Evolutionary conservation across 2,113 vertebrate genomes (phyloP).

Genomic region (Rana temporaria): DNA sequence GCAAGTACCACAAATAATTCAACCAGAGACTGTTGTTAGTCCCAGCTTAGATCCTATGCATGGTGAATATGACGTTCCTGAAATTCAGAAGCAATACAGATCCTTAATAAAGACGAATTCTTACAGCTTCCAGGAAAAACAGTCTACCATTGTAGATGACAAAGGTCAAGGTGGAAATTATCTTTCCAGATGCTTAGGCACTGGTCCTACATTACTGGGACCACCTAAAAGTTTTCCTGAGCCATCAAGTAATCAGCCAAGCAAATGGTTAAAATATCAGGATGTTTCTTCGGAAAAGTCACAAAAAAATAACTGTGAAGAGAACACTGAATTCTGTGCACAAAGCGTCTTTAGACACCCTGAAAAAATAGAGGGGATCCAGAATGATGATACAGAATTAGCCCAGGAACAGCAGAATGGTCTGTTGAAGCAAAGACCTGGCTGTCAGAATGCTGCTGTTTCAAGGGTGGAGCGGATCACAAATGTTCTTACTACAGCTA

Average conservation of each 20-base stretch:
- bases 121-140: not conserved
- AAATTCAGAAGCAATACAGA: constrained; percentile 5
- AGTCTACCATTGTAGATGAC: not conserved
- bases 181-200: not conserved
- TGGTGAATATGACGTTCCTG: constrained; percentile 4
- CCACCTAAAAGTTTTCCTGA: not conserved
- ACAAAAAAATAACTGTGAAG: constrained; percentile 39
- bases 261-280: constrained; percentile 80
- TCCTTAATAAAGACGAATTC: not conserved
- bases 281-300: constrained; percentile 47
- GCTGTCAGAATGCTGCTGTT: constrained; percentile 49
- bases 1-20: constrained; percentile 56
- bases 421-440: constrained; percentile 56
- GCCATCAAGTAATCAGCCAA: constrained; percentile 61
- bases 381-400: not conserved
- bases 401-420: constrained; percentile 26
- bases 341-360: constrained; percentile 54
- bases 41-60: rapidly evolving
- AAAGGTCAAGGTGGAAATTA: not conserved
- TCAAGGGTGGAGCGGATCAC: constrained; percentile 53
- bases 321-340: constrained; percentile 49
- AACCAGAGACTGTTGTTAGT: constrained; percentile 38
- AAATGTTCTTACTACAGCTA: not conserved
- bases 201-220: not conserved
- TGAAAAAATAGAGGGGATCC: constrained; percentile 38